A percentile compares a stretch with the other conserved stretches of the same genome.
Evolutionary conservation across 2,113 vertebrate genomes (phyloP).

Genomic region (Casuarius casuarius): DNA sequence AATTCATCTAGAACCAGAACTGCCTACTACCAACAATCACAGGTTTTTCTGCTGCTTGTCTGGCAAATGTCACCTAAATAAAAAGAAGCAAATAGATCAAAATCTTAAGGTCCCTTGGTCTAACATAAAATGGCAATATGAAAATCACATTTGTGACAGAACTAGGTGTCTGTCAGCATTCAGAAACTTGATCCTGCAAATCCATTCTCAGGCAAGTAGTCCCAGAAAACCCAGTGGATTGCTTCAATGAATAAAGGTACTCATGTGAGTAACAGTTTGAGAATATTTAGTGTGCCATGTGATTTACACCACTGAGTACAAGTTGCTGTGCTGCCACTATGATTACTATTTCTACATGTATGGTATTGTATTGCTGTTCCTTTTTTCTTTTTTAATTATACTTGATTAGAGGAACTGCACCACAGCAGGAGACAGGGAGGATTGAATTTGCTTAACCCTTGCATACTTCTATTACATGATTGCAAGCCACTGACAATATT

Average conservation of each 20-base stretch:
- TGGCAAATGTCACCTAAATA: not conserved
- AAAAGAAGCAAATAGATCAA: conserved; percentile 24
- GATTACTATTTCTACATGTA: not conserved
- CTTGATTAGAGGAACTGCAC: conserved; percentile 43
- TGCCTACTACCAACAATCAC: not conserved
- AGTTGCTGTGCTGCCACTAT: conserved; percentile 15
- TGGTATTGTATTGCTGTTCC: not conserved
- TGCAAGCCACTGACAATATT: not conserved
- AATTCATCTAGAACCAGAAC: not conserved
- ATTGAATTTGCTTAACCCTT: conserved; percentile 13
- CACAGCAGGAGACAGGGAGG: conserved; percentile 33
- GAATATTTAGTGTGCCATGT: not conserved
- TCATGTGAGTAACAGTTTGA: not conserved
- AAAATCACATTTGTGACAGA: not conserved
- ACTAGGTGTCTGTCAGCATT: not conserved
- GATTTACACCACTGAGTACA: not conserved
- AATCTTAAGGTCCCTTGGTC: not conserved
- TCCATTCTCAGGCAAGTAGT: not conserved
- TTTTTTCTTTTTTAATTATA: conserved; percentile 24
- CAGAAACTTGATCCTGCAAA: not conserved
- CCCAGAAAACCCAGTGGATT: not conserved
- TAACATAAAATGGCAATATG: not conserved
- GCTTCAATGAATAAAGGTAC: not conserved
- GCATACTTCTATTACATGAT: not conserved
- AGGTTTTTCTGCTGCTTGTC: not conserved